Evolutionary conservation across 2,113 vertebrate genomes (phyloP).

Genomic region (Peromyscus leucopus): DNA sequence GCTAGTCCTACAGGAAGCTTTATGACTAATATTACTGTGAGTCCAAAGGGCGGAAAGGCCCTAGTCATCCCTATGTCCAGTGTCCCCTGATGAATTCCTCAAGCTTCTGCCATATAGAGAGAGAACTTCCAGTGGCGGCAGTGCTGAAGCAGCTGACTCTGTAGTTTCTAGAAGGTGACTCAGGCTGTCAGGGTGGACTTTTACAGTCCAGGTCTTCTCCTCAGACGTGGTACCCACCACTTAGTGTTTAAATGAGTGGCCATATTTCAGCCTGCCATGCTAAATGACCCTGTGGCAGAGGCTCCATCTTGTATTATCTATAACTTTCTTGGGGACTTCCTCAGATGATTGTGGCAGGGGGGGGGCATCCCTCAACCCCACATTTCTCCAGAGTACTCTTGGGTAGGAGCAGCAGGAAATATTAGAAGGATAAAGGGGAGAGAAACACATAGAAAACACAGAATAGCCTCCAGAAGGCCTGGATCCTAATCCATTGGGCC

Average conservation of each 20-base stretch:
- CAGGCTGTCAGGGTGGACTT: not conserved
- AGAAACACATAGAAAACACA: too few species aligned
- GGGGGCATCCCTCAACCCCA: too few species aligned
- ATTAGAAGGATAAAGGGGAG: too few species aligned
- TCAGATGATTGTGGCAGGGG: too few species aligned
- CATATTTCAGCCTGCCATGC: not conserved
- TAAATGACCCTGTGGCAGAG: not conserved
- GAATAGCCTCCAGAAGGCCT: too few species aligned
- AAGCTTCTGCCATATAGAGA: not conserved
- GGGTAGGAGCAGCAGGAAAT: too few species aligned
- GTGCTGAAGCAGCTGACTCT: not conserved
- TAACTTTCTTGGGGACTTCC: not conserved
- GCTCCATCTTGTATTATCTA: not conserved
- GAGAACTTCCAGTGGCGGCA: not conserved
- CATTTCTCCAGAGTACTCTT: too few species aligned
- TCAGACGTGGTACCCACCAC: not conserved
- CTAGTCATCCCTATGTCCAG: not conserved
- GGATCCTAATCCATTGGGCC: too few species aligned
- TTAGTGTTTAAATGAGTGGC: not conserved
- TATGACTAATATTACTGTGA: not conserved
- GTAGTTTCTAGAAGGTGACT: not conserved
- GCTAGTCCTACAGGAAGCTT: not conserved
- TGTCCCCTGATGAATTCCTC: not conserved
- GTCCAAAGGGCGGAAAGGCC: not conserved
- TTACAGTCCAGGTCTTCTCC: not conserved